Evolutionary conservation across 2,888 invertebrate species (phyloP), one percentile per base, ranked within the genome.

Genomic region (Parasteatoda lunata): DNA sequence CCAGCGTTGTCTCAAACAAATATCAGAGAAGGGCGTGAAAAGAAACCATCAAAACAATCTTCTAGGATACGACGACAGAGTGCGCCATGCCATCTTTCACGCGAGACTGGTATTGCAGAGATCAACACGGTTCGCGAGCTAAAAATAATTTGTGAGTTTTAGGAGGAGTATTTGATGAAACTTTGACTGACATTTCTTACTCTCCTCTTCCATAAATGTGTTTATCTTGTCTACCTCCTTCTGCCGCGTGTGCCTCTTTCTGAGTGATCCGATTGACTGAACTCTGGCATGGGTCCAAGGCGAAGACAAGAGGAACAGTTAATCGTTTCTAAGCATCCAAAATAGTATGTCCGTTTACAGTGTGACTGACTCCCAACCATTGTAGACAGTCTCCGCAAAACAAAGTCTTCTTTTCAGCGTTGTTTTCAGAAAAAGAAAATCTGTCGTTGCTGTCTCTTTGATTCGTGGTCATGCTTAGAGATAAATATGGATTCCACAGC

Each of bases 81-180:
- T 8, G 59, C 59, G n/a, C 11, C 9, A 59, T 59, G 11, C 59
- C 9, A 59, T 59, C 59, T 59, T 59, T 59, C 59, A 59, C 9
- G n/a, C 9, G 59, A 59, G 59, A 8, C 3, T 9, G 7, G 9
- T 9, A 13, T n/a, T 59, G 9, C 9, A n/a, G n/a, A 59, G 59
- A 59, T 59, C 59, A 59, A 59, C 59, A 59, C 59, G n/a, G 59
- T 59, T 59, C 11, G 59, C 0, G 59, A 59, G 59, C 59, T 59
- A 59, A 59, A 59, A 59, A 59, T 59, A 59, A 59, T 59, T 59
- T 59, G 59, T n/a, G 54, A 54, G 54, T 54, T 54, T 54, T 54
- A 54, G 9, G 59, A 59, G n/a, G 59, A 7, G 59, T 59, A 59
- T 59, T 59, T 59, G 59, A 59, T 59, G 59, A 59, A 59, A 59